Evolutionary conservation across 2,888 invertebrate species (phyloP).

Genomic region (Microctonus brassicae): DNA sequence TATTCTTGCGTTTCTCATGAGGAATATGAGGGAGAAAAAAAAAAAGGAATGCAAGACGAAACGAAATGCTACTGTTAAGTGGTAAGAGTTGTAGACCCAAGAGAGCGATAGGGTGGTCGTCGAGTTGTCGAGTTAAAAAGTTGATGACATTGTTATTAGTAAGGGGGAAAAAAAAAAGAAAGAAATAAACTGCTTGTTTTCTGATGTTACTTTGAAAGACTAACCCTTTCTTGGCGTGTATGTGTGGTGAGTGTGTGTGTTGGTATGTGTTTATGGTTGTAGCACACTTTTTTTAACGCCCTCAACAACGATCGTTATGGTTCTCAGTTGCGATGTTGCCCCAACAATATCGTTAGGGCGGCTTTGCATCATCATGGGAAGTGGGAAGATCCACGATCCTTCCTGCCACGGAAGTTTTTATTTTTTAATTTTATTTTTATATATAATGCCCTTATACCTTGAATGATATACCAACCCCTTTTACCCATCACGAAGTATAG

Average conservation of each 20-base stretch:
- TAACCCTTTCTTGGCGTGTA: background rate
- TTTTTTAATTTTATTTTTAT: background rate
- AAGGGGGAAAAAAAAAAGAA: constrained; percentile 8
- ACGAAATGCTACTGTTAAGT: constrained; percentile 58
- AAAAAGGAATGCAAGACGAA: constrained; percentile 45
- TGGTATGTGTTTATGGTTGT: constrained; percentile 4
- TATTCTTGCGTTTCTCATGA: background rate
- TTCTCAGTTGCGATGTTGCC: constrained; percentile 5
- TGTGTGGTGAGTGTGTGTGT: too few species aligned
- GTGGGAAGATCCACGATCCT: constrained; percentile 8
- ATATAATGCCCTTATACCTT: background rate
- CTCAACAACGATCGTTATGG: constrained; percentile 52
- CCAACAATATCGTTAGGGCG: constrained; percentile 14
- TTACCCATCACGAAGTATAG: background rate
- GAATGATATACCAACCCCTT: background rate
- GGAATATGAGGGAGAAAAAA: constrained; percentile 21
- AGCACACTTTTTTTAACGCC: constrained; percentile 16
- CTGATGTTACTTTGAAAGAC: constrained; percentile 13
- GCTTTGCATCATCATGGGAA: constrained; percentile 3
- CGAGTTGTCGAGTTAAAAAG: constrained; percentile 44
- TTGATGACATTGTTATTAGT: constrained; percentile 31
- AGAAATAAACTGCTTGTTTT: background rate
- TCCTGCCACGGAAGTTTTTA: background rate
- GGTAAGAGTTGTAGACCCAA: constrained; percentile 52
- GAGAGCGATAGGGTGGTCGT: constrained; percentile 36